Evolutionary conservation across 2,888 invertebrate genomes (phyloP).

Genomic region (Troides oblongomaculatus): DNA sequence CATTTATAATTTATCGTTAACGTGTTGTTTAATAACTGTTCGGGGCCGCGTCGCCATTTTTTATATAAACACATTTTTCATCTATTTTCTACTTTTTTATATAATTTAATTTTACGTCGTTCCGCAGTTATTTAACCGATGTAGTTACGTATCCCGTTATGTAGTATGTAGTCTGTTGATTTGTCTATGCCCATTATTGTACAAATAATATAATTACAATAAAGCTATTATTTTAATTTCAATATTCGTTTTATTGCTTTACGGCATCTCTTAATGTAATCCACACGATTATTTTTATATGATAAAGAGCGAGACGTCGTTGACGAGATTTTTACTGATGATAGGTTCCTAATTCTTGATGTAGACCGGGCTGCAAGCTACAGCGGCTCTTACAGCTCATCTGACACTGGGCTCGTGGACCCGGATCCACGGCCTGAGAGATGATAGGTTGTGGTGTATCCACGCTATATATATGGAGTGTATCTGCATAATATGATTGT

Average conservation of each 20-base stretch:
- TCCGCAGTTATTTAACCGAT: constrained; percentile 14
- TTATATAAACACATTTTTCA: neutral
- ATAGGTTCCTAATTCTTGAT: too few species aligned
- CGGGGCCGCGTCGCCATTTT: neutral
- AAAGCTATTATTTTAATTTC: constrained; percentile 56
- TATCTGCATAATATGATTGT: too few species aligned
- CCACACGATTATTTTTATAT: neutral
- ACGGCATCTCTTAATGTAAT: neutral
- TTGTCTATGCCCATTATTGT: constrained; percentile 50
- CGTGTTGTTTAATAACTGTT: neutral
- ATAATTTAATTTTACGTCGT: neutral
- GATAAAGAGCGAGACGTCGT: too few species aligned
- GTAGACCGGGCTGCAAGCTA: too few species aligned
- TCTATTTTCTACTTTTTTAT: neutral
- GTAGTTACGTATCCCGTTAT: constrained; percentile 29
- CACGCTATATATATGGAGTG: too few species aligned
- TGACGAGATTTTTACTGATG: too few species aligned
- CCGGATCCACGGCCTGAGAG: too few species aligned
- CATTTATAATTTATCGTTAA: neutral
- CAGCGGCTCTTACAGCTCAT: too few species aligned
- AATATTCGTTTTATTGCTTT: constrained; percentile 4
- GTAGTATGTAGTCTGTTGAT: constrained; percentile 31
- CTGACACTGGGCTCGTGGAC: too few species aligned
- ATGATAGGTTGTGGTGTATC: too few species aligned
- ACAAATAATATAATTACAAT: constrained; percentile 69